phyloP scores from a whole-genome alignment of 2,797 vertebrate species.

The Notoglanidium macrostoma region DNA sequence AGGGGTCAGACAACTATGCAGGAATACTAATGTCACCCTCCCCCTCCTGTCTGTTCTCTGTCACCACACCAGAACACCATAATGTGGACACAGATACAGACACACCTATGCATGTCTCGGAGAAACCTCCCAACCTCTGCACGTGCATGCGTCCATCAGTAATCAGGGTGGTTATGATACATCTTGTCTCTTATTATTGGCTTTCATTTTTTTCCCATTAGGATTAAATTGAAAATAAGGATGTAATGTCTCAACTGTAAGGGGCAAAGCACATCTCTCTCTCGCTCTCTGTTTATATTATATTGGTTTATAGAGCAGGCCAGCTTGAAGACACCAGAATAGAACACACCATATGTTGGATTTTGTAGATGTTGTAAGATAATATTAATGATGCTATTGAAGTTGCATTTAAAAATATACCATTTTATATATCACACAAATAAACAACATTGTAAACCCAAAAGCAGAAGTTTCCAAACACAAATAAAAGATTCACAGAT shows the following conservation, averaged over 20 bases:
- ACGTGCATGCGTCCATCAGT: neutral
- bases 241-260: neutral
- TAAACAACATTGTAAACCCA: neutral
- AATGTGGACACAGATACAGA: constrained; percentile 45
- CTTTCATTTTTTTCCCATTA: constrained; percentile 60
- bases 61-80: constrained; percentile 50
- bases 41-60: constrained; percentile 35
- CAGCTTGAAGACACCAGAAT: neutral
- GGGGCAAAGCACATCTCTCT: neutral
- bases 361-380: neutral
- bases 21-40: constrained; percentile 45
- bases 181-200: constrained; percentile 58
- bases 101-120: constrained; percentile 21
- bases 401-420: neutral
- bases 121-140: constrained; percentile 1
- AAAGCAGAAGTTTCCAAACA: neutral
- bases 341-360: neutral
- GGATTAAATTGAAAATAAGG: constrained; percentile 63
- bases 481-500: neutral
- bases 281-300: neutral
- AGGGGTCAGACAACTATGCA: constrained; percentile 47
- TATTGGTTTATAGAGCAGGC: neutral
- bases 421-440: neutral
- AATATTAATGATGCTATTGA: neutral
- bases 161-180: constrained; percentile 40